Base-by-base conservation (phyloP, 64 coral and sea anemone species). In the Porites lutea region DNA sequence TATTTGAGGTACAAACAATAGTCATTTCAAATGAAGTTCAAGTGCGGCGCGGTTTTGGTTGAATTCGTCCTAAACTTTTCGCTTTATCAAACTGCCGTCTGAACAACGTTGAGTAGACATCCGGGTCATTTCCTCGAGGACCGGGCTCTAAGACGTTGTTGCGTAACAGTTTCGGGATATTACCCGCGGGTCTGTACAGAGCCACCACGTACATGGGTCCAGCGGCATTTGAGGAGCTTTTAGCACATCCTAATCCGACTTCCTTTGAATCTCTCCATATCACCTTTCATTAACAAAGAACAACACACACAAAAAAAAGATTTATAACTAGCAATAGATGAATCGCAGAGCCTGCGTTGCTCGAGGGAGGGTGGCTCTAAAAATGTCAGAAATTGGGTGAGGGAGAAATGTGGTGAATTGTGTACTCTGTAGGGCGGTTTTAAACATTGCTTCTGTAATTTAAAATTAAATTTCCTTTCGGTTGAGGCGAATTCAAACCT, bases 41-140 rank as follows among this genome's bases (percentile, higher is more conserved):
- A 50, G 4, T 8, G 1, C 13, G 47, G 6, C 19, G 59, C 6
- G 2, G 54, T 81, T 65, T 82, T 16, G 57, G 79, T 64, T 82
- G 79, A 82, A 82, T 70, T 49, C 81, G 63, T 52, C 81, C 81
- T 63, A 84, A 45, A 13, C 75, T 89, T 19, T 77, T 87, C 19
- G 45, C 57, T 65, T 87, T 44, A 19, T 87, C 44, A 52, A 94
- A 97, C n/a, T 97, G 87, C 16, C 95, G 65, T 51, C 89, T 78
- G 63, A 97, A 97, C 52, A 97, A 86, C 21, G 95, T 97, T 6
- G 95, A 94, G 61, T 97, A 97, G 12, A 97, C 95, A 84, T 97
- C 95, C 6, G 92, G 91, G 59, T 94, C 92, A 66, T 88, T 76
- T 6, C 95, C 95, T 3, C 49, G 72, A 1, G 82, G 86, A n/a